Percentiles rank a stretch among this genome's conserved stretches.
phyloP scores from a whole-genome alignment of 2,113 vertebrate species.

The Thalassarche chlororhynchos region DNA sequence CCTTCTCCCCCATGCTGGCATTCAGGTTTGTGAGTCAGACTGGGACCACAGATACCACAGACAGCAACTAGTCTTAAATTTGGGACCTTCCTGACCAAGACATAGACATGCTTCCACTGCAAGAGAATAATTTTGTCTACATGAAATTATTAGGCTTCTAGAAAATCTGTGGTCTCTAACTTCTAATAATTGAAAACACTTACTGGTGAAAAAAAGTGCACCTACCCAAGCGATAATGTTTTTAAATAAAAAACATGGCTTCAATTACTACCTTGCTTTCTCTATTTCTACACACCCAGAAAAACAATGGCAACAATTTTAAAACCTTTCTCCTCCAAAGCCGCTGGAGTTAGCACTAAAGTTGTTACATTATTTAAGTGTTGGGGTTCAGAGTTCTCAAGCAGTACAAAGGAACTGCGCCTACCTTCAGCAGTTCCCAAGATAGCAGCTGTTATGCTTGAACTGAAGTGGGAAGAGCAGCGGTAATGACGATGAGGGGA shows the following conservation, averaged over 20 bases:
- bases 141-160: not conserved
- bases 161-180: not conserved
- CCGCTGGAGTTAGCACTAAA: not conserved
- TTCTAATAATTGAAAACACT: not conserved
- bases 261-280: not conserved
- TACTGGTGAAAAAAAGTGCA: not conserved
- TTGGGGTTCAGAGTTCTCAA: not conserved
- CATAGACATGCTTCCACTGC: not conserved
- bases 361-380: slow-evolving; percentile 2
- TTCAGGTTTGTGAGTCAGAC: not conserved
- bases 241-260: not conserved
- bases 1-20: not conserved
- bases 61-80: not conserved
- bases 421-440: not conserved
- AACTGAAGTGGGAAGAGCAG: not conserved
- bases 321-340: not conserved
- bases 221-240: fast-evolving
- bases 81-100: not conserved
- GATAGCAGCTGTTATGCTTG: not conserved
- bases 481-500: not conserved
- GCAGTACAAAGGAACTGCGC: not conserved
- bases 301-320: not conserved
- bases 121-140: not conserved
- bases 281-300: not conserved
- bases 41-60: not conserved